Evolutionary conservation across 2,113 vertebrate genomes (phyloP).

Genomic region (Peromyscus leucopus): DNA sequence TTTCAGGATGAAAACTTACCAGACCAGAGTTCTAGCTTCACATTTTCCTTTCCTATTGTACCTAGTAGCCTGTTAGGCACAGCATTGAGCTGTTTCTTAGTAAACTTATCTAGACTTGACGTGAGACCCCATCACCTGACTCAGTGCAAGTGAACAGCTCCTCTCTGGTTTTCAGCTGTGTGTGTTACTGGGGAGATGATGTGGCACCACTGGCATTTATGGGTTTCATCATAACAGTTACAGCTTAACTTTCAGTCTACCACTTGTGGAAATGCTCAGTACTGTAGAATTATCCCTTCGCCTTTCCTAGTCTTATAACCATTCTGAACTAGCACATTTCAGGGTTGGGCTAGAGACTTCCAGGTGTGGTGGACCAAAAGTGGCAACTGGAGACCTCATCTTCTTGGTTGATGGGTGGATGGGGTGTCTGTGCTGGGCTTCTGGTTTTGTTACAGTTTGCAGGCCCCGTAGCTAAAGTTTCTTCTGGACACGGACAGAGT

Average conservation of each 20-base stretch:
- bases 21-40: not conserved
- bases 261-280: not conserved
- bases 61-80: not conserved
- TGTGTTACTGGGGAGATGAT: slow-evolving; percentile 8
- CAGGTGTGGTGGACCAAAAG: not conserved
- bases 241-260: slow-evolving; percentile 41
- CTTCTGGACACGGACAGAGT: not conserved
- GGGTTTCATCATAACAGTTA: slow-evolving; percentile 51
- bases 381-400: not conserved
- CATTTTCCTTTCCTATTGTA: not conserved
- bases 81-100: not conserved
- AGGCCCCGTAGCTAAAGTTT: not conserved
- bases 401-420: too few relatives aligned
- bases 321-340: not conserved
- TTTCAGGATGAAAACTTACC: slow-evolving; percentile 25
- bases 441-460: not conserved
- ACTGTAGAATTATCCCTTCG: not conserved
- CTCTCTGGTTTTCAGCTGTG: slow-evolving; percentile 42
- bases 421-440: not conserved
- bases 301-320: not conserved
- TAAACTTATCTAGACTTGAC: not conserved
- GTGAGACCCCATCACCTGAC: not conserved
- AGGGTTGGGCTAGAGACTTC: not conserved
- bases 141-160: not conserved
- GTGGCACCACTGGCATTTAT: slow-evolving; percentile 8